A percentile compares a stretch with the other conserved stretches of the same genome.
phyloP scores from a whole-genome alignment of 1,140 invertebrate species.

The Ylistrum balloti region DNA sequence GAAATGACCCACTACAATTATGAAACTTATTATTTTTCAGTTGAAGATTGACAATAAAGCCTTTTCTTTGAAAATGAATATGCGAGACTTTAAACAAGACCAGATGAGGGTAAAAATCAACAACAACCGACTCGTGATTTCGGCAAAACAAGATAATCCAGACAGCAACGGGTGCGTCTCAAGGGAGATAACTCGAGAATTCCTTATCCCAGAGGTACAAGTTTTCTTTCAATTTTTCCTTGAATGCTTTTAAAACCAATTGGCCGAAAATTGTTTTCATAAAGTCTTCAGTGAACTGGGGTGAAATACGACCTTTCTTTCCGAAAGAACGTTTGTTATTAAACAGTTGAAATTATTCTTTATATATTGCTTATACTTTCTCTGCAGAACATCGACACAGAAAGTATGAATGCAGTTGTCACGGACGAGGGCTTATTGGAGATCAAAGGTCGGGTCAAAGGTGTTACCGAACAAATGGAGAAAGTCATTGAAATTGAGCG shows the following conservation, averaged over 20 bases:
- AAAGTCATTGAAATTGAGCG: neutral
- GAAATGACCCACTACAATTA: too few relatives aligned
- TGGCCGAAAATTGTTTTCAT: too few relatives aligned
- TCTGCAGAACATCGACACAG: neutral
- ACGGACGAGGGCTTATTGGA: neutral
- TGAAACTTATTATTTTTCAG: neutral
- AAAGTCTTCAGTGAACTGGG: too few relatives aligned
- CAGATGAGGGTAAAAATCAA: neutral
- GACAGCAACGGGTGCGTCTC: neutral
- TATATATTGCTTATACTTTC: neutral
- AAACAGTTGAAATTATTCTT: too few relatives aligned
- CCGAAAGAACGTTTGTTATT: too few relatives aligned
- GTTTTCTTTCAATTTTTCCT: neutral
- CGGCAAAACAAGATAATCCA: neutral
- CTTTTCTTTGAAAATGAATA: slow-evolving; percentile 19
- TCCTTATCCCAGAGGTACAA: neutral
- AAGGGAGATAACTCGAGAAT: slow-evolving; percentile 18
- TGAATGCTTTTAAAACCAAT: too few relatives aligned
- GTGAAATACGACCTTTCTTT: too few relatives aligned
- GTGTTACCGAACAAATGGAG: neutral
- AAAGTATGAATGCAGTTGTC: neutral
- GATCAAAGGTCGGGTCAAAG: neutral
- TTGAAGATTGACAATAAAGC: neutral
- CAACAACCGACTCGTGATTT: neutral
- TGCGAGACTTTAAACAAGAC: slow-evolving; percentile 14